Percentiles rank a stretch among this genome's conserved stretches.
Conservation (phyloP, 2,113 vertebrate species). For the Pomatorhinus ruficollis region DNA sequence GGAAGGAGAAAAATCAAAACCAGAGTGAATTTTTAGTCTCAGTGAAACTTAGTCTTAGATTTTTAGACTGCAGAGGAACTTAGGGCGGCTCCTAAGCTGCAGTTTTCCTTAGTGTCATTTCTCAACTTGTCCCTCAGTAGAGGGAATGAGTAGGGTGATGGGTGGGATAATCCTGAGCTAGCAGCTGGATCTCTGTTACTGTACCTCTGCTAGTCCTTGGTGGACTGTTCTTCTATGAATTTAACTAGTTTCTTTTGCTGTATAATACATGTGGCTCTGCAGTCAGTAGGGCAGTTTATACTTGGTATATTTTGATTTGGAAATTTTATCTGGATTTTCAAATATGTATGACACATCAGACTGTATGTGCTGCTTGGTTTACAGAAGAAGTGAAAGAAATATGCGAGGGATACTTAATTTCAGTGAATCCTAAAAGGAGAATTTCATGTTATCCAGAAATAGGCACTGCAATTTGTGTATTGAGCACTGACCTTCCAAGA, state of each 20-base stretch:
- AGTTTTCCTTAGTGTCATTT: neutral
- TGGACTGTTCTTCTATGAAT: neutral
- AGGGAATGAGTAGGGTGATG: neutral
- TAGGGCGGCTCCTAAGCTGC: neutral
- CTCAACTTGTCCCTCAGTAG: neutral
- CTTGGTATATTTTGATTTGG: neutral
- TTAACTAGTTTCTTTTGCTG: neutral
- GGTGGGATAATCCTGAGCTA: neutral
- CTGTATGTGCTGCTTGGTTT: neutral
- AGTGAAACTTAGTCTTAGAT: neutral
- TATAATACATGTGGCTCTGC: neutral
- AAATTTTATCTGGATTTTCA: neutral
- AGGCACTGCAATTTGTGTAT: neutral
- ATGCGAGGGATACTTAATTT: neutral
- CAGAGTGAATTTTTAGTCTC: neutral
- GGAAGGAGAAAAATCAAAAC: neutral
- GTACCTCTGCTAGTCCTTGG: neutral
- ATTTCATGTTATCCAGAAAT: neutral
- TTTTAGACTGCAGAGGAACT: neutral
- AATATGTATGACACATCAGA: neutral
- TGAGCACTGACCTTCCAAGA: neutral
- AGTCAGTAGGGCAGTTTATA: neutral
- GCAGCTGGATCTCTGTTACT: neutral
- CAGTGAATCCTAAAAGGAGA: neutral
- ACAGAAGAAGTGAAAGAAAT: neutral